Conservation (phyloP, 2,797 vertebrate species). For the Synanceia verrucosa region DNA sequence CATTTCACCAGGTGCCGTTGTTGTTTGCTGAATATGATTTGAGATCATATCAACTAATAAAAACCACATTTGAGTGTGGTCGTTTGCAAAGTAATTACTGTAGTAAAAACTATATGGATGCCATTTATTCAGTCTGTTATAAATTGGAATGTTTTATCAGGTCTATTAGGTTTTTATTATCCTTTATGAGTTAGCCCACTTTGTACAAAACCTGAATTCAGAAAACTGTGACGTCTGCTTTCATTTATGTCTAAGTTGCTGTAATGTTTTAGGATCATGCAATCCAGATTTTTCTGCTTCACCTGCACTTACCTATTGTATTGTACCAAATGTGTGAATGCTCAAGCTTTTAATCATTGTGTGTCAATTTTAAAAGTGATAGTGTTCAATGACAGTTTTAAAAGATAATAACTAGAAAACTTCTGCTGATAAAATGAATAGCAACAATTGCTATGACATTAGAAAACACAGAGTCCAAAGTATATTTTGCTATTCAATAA, state of each 20-base stretch:
- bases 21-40: constrained; percentile 23
- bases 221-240: background rate
- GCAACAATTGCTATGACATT: background rate
- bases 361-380: background rate
- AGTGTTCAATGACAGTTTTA: background rate
- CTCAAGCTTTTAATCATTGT: too few species aligned
- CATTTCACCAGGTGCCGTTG: background rate
- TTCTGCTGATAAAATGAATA: background rate
- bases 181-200: background rate
- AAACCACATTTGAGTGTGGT: constrained; percentile 11
- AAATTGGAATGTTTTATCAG: constrained; percentile 5
- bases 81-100: constrained; percentile 8
- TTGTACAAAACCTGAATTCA: too few species aligned
- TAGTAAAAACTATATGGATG: background rate
- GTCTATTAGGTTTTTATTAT: too few species aligned
- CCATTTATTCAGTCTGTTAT: background rate
- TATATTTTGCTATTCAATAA: background rate
- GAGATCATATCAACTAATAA: constrained; percentile 18
- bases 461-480: background rate
- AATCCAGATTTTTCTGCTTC: background rate
- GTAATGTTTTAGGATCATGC: background rate
- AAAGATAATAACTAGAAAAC: background rate
- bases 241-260: background rate
- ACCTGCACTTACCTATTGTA: background rate
- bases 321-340: background rate